Evolutionary conservation across 1,140 invertebrate genomes (phyloP).

Genomic region (Leptopilina boulardi): DNA sequence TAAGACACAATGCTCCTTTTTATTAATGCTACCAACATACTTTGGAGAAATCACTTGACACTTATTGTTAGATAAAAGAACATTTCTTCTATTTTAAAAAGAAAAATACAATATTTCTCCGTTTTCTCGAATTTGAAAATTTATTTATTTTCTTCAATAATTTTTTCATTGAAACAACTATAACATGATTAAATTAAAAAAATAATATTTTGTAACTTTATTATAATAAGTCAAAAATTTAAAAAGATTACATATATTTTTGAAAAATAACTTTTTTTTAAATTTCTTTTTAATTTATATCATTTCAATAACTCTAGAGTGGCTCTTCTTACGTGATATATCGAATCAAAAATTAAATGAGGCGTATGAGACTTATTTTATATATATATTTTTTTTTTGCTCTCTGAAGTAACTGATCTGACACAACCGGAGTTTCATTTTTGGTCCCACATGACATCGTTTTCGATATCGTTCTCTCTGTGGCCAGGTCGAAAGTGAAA

Average conservation of each 20-base stretch:
- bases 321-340: background rate
- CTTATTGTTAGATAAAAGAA: background rate
- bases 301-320: too few species aligned
- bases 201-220: too few species aligned
- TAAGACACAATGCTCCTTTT: constrained; percentile 11
- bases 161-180: too few species aligned
- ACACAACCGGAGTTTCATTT: constrained; percentile 14
- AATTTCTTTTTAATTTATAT: too few species aligned
- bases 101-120: too few species aligned
- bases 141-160: too few species aligned
- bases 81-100: background rate
- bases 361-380: background rate
- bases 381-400: too few species aligned
- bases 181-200: too few species aligned
- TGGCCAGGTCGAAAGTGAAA: constrained; percentile 11
- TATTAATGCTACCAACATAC: background rate
- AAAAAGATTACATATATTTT: too few species aligned
- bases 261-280: too few species aligned
- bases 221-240: too few species aligned
- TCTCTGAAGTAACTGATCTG: constrained; percentile 3
- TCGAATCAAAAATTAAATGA: background rate
- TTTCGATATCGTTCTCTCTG: constrained; percentile 15
- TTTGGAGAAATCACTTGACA: background rate
- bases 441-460: constrained; percentile 16
- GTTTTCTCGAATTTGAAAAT: too few species aligned